Evolutionary conservation across 2,113 vertebrate genomes (phyloP), one percentile per base, ranked within the genome.

Genomic region (Craseonycteris thonglongyai): DNA sequence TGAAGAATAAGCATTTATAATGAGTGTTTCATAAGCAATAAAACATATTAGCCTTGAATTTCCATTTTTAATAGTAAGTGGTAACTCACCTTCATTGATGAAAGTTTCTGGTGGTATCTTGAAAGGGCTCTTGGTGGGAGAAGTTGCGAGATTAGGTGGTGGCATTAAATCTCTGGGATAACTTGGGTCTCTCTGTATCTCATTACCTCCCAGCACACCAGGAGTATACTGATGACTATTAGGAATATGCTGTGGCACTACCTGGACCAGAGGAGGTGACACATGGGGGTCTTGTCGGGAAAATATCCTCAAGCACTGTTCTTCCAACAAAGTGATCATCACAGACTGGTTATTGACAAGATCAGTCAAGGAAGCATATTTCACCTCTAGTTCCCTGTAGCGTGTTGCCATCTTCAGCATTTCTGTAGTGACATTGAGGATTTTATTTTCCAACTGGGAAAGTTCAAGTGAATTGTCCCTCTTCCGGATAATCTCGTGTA

Each of bases 401-500:
- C 98, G 98, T 2, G 99, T 99, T 11, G 99, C 98, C 96, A 99
- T 99, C 88, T 98, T 98, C 96, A 99, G 63, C 99, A 99, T 99
- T 96, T 99, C 99, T 0, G 99, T 99, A 21, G 99, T 99, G 49
- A 99, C 98, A 0, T 99, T 99, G 11, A 99, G 99, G 95, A 99
- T 98, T 81, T 99, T 99, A 95, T 99, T 99, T 98, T 99, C 99
- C 98, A 99, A 93, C 97, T 99, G 99, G 94, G 99, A 99, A 40
- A 99, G 98, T 97, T 99, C 99, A 6, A 99, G 98, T 0, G 99
- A 99, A 95, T 99, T 99, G 96, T 99, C 99, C 19, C 99, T 98
- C 92, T 99, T 99, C 26, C 99, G 99, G 86, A 99, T 99, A 58
- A 99, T 99, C 98, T 99, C 99, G 14, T 99, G 99, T 94, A 99